Conservation (phyloP, 2,113 vertebrate species). For the Mormyrus iriodes region DNA sequence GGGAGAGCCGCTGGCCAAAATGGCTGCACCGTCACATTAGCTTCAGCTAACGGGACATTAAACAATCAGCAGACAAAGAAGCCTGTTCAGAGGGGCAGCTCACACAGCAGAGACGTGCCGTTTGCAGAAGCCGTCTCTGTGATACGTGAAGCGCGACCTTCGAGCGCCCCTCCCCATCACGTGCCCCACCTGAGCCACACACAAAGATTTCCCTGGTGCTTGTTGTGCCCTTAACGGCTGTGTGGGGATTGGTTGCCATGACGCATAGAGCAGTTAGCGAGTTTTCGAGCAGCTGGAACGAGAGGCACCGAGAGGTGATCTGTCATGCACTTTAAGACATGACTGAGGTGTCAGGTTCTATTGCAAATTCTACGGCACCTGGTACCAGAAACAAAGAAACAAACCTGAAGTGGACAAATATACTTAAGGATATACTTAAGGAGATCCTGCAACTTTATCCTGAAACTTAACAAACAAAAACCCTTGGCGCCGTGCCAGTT, state of each 20-base stretch:
- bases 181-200: constrained; percentile 29
- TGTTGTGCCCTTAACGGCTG: constrained; percentile 22
- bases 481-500: no score
- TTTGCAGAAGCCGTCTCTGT: neutral
- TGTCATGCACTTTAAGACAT: neutral
- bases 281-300: constrained; percentile 30
- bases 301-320: constrained; percentile 23
- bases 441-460: neutral
- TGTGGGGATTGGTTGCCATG: constrained; percentile 17
- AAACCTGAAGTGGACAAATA: neutral
- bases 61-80: neutral
- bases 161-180: constrained; percentile 12
- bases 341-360: neutral
- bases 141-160: constrained; percentile 29
- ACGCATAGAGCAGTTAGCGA: neutral
- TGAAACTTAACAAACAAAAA: neutral
- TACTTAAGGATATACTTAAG: neutral
- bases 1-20: neutral
- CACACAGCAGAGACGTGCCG: neutral
- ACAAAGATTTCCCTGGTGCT: constrained; percentile 35
- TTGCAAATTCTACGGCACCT: neutral
- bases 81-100: neutral
- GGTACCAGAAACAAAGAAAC: neutral
- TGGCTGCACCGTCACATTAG: neutral
- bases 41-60: neutral